phyloP scores from a whole-genome alignment of 2,113 vertebrate genomes.

The Cochlearius cochlearius region DNA sequence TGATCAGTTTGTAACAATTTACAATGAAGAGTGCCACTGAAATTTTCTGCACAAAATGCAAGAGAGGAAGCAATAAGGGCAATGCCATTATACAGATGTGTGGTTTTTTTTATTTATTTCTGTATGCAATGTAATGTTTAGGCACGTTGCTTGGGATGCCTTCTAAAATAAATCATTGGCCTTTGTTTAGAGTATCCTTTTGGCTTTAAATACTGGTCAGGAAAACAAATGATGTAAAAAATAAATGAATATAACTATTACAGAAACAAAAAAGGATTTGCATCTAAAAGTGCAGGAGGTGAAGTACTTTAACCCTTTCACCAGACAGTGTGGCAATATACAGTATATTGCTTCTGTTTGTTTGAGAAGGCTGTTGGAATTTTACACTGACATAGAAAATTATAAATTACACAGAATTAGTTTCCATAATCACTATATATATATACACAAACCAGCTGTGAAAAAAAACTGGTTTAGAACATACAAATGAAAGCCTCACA shows the following conservation, averaged over 20 bases:
- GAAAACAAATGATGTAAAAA: conserved; percentile 79
- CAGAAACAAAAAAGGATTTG: conserved; percentile 78
- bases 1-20: background rate
- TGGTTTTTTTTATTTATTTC: conserved; percentile 70
- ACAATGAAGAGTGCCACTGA: background rate
- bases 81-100: conserved; percentile 47
- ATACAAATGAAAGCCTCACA: conserved; percentile 76
- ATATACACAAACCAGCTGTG: conserved; percentile 79
- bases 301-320: conserved; percentile 75
- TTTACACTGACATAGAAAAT: conserved; percentile 82
- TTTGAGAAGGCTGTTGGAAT: conserved; percentile 76
- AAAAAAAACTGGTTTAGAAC: conserved; percentile 76
- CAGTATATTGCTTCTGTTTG: conserved; percentile 78
- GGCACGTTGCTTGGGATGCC: conserved; percentile 79
- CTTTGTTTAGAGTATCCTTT: conserved; percentile 77
- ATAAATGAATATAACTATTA: conserved; percentile 74
- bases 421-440: conserved; percentile 83
- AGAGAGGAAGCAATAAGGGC: conserved; percentile 45
- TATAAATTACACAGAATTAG: conserved; percentile 87
- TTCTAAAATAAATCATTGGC: conserved; percentile 78
- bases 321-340: conserved; percentile 74
- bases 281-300: conserved; percentile 78
- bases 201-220: conserved; percentile 82
- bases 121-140: conserved; percentile 77
- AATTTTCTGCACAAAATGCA: background rate